These are phyloP conservation scores for Lathronympha strigana DNA, from an alignment of 2,888 invertebrate genomes.

Conservation along the genomic window DNA sequence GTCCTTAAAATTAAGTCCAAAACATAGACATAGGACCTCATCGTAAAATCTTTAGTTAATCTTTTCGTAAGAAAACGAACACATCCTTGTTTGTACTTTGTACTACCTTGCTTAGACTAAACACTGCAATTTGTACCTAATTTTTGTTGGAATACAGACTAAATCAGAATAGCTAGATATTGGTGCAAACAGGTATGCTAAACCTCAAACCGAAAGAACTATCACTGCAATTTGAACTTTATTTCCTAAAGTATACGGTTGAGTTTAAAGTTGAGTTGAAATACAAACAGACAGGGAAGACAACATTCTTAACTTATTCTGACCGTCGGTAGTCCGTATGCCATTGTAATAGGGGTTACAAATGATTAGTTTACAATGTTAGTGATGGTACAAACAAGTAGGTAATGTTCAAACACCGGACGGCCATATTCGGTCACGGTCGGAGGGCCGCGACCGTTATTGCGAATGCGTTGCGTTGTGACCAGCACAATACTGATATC, in stretches of 20 bases:
- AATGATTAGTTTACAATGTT: too few species aligned
- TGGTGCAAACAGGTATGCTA: background rate
- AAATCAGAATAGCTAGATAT: background rate
- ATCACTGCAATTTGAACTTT: background rate
- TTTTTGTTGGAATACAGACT: background rate
- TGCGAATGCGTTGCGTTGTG: slow-evolving; percentile 28
- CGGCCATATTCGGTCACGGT: slow-evolving; percentile 39
- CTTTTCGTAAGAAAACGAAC: slow-evolving; percentile 14
- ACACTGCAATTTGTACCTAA: slow-evolving; percentile 4
- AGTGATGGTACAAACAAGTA: too few species aligned
- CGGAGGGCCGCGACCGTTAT: slow-evolving; percentile 36
- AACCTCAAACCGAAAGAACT: background rate
- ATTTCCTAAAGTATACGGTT: background rate
- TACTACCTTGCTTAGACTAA: background rate
- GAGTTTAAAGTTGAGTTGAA: background rate
- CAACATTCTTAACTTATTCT: too few species aligned
- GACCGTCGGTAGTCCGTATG: too few species aligned
- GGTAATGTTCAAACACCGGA: slow-evolving; percentile 26
- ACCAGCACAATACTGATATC: background rate
- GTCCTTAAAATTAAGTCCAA: background rate
- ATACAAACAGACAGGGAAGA: too few species aligned
- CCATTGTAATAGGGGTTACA: too few species aligned
- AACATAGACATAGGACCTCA: background rate
- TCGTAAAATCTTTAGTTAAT: background rate
- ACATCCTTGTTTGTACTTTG: slow-evolving; percentile 11